A percentile compares a stretch with the other conserved stretches of the same genome.
Evolutionary conservation across 2,113 vertebrate species (phyloP).

Genomic region (Martes martes): DNA sequence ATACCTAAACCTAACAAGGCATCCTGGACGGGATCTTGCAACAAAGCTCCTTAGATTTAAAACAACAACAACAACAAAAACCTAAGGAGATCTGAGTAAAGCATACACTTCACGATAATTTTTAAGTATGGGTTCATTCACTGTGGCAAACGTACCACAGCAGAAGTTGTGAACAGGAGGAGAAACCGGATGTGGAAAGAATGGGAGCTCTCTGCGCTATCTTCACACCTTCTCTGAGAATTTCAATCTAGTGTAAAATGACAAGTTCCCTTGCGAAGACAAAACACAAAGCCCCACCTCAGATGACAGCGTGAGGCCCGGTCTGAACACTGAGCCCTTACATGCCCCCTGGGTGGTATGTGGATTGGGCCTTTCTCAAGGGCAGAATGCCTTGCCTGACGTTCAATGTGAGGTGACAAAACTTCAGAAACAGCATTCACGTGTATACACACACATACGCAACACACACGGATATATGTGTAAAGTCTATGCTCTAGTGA

Average conservation of each 20-base stretch:
- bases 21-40: neutral
- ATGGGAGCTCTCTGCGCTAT: neutral
- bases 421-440: neutral
- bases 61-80: neutral
- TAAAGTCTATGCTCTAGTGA: neutral
- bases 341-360: neutral
- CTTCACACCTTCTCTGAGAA: neutral
- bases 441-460: neutral
- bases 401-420: neutral
- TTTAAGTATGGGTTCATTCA: neutral
- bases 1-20: neutral
- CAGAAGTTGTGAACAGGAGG: neutral
- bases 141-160: neutral
- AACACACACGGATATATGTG: neutral
- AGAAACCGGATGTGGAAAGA: neutral
- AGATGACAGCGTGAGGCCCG: neutral
- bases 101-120: neutral
- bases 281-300: neutral
- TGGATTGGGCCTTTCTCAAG: neutral
- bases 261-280: neutral
- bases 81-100: neutral
- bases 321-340: slow-evolving; percentile 31
- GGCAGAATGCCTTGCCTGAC: neutral
- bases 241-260: neutral
- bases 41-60: neutral